These are phyloP conservation scores for Dendrolimus houi DNA, from an alignment of 2,888 invertebrate genomes.

Conservation along the genomic window DNA sequence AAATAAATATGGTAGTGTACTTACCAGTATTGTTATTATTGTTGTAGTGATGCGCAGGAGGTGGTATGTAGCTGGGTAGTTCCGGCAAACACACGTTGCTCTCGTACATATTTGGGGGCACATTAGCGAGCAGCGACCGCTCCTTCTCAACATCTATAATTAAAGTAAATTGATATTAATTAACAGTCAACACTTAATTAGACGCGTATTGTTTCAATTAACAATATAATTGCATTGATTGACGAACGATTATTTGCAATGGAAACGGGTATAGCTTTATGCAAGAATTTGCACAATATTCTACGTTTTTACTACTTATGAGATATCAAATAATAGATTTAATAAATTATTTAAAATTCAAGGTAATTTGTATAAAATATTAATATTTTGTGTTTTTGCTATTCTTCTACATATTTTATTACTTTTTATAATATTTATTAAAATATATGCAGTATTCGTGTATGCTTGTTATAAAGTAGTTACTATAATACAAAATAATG, in stretches of 20 bases:
- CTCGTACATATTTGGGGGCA: conserved; percentile 86
- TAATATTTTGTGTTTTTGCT: too few species aligned
- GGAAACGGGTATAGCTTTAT: background rate
- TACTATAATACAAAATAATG: too few species aligned
- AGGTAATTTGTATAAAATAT: too few species aligned
- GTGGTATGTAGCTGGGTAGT: conserved; percentile 81
- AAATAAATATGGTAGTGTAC: conserved; percentile 21
- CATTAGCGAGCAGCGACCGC: conserved; percentile 82
- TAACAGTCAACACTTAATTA: background rate
- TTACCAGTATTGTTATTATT: conserved; percentile 74
- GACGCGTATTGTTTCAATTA: background rate
- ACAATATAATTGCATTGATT: background rate
- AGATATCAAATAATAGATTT: too few species aligned
- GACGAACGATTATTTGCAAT: background rate
- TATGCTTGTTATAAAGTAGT: too few species aligned
- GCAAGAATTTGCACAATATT: too few species aligned
- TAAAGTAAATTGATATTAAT: background rate
- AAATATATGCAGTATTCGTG: too few species aligned
- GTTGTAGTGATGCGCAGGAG: conserved; percentile 75
- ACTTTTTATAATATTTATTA: too few species aligned
- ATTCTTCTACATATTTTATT: too few species aligned
- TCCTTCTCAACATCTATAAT: conserved; percentile 86
- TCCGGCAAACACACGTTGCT: conserved; percentile 87
- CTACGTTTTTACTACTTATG: too few species aligned
- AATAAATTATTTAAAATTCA: too few species aligned